A percentile compares a stretch with the other conserved stretches of the same genome.
phyloP scores from a whole-genome alignment of 1,140 invertebrate species.

The Reticulitermes speratus region DNA sequence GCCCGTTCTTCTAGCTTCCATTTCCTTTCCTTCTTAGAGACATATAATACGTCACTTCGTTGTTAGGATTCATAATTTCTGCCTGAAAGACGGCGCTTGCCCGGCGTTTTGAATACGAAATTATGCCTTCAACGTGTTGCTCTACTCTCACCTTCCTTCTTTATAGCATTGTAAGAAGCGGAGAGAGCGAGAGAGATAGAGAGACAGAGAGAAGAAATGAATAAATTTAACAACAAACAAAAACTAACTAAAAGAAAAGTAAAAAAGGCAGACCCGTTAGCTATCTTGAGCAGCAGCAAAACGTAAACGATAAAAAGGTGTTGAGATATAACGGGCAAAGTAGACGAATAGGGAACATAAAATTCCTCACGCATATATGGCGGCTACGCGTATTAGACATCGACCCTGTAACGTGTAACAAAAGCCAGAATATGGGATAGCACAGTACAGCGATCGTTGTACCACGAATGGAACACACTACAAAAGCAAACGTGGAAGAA shows the following conservation, averaged over 20 bases:
- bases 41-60: neutral
- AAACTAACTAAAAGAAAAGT: neutral
- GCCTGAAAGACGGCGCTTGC: neutral
- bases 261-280: neutral
- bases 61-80: conserved; percentile 7
- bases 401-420: neutral
- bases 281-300: neutral
- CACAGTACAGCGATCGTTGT: neutral
- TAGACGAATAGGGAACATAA: neutral
- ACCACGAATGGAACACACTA: neutral
- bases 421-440: neutral
- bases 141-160: neutral
- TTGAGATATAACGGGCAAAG: neutral
- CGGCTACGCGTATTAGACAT: neutral
- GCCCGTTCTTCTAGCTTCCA: neutral
- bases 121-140: neutral
- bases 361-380: neutral
- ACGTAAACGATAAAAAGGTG: neutral
- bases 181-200: no score
- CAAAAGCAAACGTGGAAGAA: neutral
- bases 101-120: neutral
- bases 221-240: neutral
- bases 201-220: neutral
- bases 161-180: neutral
- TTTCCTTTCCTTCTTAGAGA: neutral